Percentiles rank a stretch among this genome's conserved stretches.
Conservation (phyloP, 2,797 vertebrate species). For the Eospalax fontanierii region DNA sequence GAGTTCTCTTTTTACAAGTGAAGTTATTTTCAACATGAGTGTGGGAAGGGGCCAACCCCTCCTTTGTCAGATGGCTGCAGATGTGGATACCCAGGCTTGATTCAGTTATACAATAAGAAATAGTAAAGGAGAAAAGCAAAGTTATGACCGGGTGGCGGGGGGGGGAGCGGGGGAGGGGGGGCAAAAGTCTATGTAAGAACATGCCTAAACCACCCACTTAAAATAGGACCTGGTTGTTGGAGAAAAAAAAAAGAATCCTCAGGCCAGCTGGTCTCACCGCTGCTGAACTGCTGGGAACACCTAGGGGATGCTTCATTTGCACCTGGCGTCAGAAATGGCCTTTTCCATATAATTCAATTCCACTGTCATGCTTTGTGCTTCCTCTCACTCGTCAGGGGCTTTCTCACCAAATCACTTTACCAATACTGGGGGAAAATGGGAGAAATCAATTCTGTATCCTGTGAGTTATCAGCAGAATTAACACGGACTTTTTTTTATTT, state of each 20-base stretch:
- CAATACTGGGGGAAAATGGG: constrained; percentile 72
- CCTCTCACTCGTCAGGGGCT: constrained; percentile 75
- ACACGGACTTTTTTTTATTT: constrained; percentile 90
- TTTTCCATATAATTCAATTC: constrained; percentile 83
- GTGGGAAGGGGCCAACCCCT: constrained; percentile 35
- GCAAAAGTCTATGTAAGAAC: constrained; percentile 69
- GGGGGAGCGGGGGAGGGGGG: neutral
- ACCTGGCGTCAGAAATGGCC: constrained; percentile 76
- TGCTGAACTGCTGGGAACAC: constrained; percentile 43
- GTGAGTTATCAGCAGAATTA: constrained; percentile 78
- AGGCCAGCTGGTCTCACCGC: constrained; percentile 70
- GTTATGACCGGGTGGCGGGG: neutral
- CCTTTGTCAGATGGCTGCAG: constrained; percentile 63
- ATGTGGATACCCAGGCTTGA: constrained; percentile 51
- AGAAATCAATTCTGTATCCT: constrained; percentile 64
- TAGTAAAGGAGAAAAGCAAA: constrained; percentile 67
- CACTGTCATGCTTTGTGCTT: constrained; percentile 74
- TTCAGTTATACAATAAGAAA: constrained; percentile 67
- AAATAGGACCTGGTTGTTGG: constrained; percentile 78
- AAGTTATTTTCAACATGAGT: constrained; percentile 64
- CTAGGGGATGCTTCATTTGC: constrained; percentile 81
- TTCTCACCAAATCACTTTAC: constrained; percentile 81
- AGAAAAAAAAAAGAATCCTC: constrained; percentile 14
- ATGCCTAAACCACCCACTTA: constrained; percentile 75
- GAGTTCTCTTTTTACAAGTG: constrained; percentile 54